Conservation (phyloP, 1,140 invertebrate species). For the Meloidogyne floridensis region DNA sequence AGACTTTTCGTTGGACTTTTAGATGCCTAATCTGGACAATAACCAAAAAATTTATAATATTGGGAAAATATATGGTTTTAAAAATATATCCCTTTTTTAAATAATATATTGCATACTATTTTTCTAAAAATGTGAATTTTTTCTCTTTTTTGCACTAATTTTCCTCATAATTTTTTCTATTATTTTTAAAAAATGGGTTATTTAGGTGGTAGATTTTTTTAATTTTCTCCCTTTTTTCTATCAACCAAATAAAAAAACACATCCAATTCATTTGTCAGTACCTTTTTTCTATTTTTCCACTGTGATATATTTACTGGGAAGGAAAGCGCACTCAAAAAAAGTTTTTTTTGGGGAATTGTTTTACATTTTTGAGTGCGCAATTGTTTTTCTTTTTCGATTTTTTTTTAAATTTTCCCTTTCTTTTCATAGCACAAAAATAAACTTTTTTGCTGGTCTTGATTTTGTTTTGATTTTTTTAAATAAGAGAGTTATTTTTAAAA, state of each 20-base stretch:
- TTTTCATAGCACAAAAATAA: slow-evolving; percentile 1
- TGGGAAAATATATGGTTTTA: no score
- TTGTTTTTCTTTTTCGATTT: background rate
- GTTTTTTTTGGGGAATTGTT: background rate
- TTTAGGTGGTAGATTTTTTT: background rate
- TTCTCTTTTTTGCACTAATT: background rate
- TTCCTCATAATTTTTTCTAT: slow-evolving; percentile 3
- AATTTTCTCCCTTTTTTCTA: background rate
- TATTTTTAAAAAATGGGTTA: background rate
- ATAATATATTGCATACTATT: background rate
- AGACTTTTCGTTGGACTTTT: no score
- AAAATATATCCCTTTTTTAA: no score
- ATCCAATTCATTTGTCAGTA: background rate
- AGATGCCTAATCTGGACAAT: no score
- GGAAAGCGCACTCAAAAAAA: background rate
- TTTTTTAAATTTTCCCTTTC: background rate
- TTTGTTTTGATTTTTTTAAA: background rate
- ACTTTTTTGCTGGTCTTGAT: background rate
- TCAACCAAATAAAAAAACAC: slow-evolving; percentile 4
- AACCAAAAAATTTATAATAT: no score
- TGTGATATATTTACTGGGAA: background rate
- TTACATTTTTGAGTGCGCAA: background rate
- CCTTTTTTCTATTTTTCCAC: slow-evolving; percentile 8
- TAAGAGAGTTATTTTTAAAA: background rate
- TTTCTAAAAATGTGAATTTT: background rate